phyloP scores from a whole-genome alignment of 2,113 vertebrate species.

The Ascaphus truei region DNA sequence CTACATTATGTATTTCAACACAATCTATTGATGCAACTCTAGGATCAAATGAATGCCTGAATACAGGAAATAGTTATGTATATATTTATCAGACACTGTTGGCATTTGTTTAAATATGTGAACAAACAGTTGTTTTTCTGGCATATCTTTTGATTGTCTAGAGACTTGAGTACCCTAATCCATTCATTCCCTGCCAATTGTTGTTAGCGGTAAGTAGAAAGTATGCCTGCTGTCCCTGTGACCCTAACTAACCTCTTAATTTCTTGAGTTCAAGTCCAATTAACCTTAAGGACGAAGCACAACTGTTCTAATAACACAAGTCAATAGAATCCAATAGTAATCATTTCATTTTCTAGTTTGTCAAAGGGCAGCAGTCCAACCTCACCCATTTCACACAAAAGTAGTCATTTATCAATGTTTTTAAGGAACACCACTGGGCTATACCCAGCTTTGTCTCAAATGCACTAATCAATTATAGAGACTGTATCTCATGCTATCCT shows the following conservation, averaged over 20 bases:
- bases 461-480: conserved; percentile 61
- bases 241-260: conserved; percentile 94
- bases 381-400: conserved; percentile 83
- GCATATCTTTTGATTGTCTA: conserved; percentile 43
- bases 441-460: conserved; percentile 54
- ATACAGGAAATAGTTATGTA: neutral
- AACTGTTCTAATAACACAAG: conserved; percentile 83
- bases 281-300: conserved; percentile 85
- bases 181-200: conserved; percentile 76
- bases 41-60: no score
- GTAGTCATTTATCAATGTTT: conserved; percentile 79
- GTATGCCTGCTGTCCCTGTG: conserved; percentile 86
- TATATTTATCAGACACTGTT: neutral
- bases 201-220: conserved; percentile 85
- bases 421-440: conserved; percentile 60
- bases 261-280: conserved; percentile 98
- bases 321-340: conserved; percentile 86
- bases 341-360: conserved; percentile 96
- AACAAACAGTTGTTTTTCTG: conserved; percentile 31
- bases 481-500: conserved; percentile 43
- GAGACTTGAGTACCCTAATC: conserved; percentile 53
- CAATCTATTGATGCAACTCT: no score
- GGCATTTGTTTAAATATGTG: conserved; percentile 2
- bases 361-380: conserved; percentile 80
- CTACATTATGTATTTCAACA: no score